Evolutionary conservation across 2,888 invertebrate species (phyloP), one percentile per base, ranked within the genome.

Genomic region (Nowickia ferox): DNA sequence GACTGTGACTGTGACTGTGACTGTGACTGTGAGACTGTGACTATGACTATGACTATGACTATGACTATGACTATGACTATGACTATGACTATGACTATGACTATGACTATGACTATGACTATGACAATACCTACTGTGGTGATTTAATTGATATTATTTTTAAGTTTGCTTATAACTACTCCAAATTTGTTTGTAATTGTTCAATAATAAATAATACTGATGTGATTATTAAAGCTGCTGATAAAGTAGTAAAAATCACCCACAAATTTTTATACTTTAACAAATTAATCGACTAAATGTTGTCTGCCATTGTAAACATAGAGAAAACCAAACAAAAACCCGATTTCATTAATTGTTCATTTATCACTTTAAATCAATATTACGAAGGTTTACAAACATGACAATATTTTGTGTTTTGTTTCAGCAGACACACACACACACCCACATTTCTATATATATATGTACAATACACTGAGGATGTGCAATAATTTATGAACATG

Each of bases 281-380:
- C 61, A 40, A 46, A 44, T 65, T 65, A 72, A 72, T 80, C 51
- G 22, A 57, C 55, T 57, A 57, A 17, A 68, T 48, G 22, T 55
- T 30, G 42, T 63, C 13, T 71, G 61, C 19, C n/a, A 44, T 53
- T 65, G 71, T 44, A 46, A n/a, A 38, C 17, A 53, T 51, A 68
- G n/a, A 40, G n/a, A 53, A 30, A 53, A 44, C 15, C 69, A 65
- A 57, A 46, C n/a, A 71, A 55, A 76, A 46, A 65, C 53, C 63
- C 48, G 71, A 68, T 72, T 78, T 86, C 71, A 86, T 83, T 86
- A 86, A 86, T 86, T 83, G 83, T 83, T 61, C 83, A 86, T 86
- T 86, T 83, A 86, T 86, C 79, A 86, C 83, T 86, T 86, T 83
- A 79, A 86, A 86, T 86, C 83, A 86, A 86, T 86, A 83, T 82